Evolutionary conservation across 2,888 invertebrate genomes (phyloP).

Genomic region (Phyto melanocephala): DNA sequence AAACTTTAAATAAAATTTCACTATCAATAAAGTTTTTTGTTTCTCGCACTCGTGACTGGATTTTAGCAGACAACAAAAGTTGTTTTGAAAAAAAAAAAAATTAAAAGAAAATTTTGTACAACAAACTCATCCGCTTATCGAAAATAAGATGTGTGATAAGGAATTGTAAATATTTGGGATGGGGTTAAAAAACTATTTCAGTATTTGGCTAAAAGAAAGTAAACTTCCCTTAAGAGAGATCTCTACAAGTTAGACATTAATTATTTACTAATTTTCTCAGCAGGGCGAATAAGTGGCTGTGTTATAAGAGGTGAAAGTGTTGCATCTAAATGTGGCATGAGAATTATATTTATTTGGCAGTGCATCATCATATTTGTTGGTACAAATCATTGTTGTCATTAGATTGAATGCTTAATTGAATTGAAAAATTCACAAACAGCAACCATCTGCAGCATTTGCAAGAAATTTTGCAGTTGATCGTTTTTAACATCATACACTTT

Average conservation of each 20-base stretch:
- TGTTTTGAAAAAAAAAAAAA: not conserved
- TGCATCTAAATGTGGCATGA: conserved; percentile 13
- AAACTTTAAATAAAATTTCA: conserved; percentile 25
- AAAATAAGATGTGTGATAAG: not conserved
- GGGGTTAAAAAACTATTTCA: conserved; percentile 32
- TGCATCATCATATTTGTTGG: not conserved
- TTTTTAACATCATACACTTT: conserved; percentile 46
- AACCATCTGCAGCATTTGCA: conserved; percentile 34
- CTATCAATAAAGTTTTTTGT: not conserved
- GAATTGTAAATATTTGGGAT: not conserved
- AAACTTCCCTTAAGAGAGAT: conserved; percentile 16
- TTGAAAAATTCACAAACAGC: conserved; percentile 12
- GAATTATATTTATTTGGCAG: conserved; percentile 8
- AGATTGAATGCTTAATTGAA: conserved; percentile 42
- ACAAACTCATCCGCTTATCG: not conserved
- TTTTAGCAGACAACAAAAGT: conserved; percentile 10
- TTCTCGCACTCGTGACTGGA: conserved; percentile 23
- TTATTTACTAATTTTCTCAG: not conserved
- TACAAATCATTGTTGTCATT: conserved; percentile 17
- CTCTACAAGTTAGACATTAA: not conserved
- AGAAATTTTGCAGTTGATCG: conserved; percentile 23
- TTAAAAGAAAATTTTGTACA: not conserved
- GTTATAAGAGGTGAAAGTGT: conserved; percentile 41
- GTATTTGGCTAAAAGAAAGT: not conserved
- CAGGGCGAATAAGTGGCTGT: not conserved